These are phyloP conservation scores for Parambassis ranga DNA, from an alignment of 2,797 vertebrate genomes.

Conservation along the genomic window DNA sequence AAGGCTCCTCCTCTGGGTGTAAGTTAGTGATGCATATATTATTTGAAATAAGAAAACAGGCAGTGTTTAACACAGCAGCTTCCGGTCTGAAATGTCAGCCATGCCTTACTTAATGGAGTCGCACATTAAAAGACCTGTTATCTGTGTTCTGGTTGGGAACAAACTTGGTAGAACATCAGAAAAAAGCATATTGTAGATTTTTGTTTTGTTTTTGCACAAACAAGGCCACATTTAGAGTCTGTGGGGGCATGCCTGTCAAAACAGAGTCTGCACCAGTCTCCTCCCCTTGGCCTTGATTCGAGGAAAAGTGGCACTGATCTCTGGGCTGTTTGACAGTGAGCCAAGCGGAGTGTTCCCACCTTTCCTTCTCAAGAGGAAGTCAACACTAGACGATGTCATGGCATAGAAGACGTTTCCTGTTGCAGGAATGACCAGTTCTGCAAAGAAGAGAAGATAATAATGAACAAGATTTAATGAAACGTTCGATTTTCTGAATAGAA, in stretches of 20 bases:
- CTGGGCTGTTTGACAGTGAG: constrained; percentile 62
- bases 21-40: constrained; percentile 17
- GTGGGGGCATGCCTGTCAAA: constrained; percentile 70
- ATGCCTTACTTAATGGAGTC: not conserved
- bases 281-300: constrained; percentile 89
- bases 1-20: constrained; percentile 26
- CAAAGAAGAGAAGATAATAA: not conserved
- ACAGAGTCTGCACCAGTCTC: constrained; percentile 83
- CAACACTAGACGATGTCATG: constrained; percentile 86
- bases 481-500: too few species aligned
- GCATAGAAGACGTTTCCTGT: constrained; percentile 93
- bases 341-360: constrained; percentile 67
- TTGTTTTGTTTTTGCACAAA: constrained; percentile 5
- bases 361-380: constrained; percentile 86
- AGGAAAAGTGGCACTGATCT: constrained; percentile 88
- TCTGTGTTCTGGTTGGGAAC: constrained; percentile 32
- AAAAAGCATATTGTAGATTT: constrained; percentile 35
- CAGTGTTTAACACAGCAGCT: constrained; percentile 3
- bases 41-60: not conserved
- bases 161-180: constrained; percentile 9
- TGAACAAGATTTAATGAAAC: too few species aligned
- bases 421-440: constrained; percentile 88
- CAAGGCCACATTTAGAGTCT: constrained; percentile 43
- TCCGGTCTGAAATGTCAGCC: constrained; percentile 9
- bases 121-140: constrained; percentile 2